Evolutionary conservation across 2,888 invertebrate genomes (phyloP), one percentile per base, ranked within the genome.

Genomic region (Elegia similella): DNA sequence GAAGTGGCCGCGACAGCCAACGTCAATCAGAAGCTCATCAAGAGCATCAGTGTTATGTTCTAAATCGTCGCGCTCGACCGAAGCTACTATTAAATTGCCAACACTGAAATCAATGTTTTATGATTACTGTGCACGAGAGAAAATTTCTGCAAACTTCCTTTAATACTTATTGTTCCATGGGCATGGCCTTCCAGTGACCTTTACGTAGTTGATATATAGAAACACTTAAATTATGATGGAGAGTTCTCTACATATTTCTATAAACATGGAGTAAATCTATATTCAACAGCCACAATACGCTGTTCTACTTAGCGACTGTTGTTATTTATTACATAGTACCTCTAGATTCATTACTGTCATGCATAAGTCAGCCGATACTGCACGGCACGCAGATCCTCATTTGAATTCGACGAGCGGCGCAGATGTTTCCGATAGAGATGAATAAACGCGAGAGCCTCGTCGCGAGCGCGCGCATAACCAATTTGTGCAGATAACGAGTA

Each of bases 401-500:
- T 66, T 69, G 60, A 62, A 67, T 75, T 75, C 70, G 69, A 69
- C 69, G 65, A 73, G 73, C 66, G 64, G 62, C 67, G 60, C 67
- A 66, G 67, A 64, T 64, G 65, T 60, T 64, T 61, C 60, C 57
- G 65, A 74, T 76, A 76, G 72, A 71, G 65, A 72, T 72, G 68
- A 70, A 73, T 73, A 65, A 70, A 67, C 62, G 73, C 68, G 65
- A 70, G 70, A 79, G 72, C 70, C 54, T 60, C 57, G 71, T 68
- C 62, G 77, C 76, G 75, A 70, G 71, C 70, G 71, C 74, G 73
- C 73, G 69, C 67, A 75, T 71, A 72, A 82, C 79, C 78, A 81
- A 83, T 83, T 80, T 75, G 79, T 81, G 60, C 59, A 70, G 73
- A 72, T 76, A 73, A 23, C 65, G 60, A 72, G 73, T 78, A 77